Evolutionary conservation across 2,797 vertebrate species (phyloP).

Genomic region (Percopsis omiscomaycus): DNA sequence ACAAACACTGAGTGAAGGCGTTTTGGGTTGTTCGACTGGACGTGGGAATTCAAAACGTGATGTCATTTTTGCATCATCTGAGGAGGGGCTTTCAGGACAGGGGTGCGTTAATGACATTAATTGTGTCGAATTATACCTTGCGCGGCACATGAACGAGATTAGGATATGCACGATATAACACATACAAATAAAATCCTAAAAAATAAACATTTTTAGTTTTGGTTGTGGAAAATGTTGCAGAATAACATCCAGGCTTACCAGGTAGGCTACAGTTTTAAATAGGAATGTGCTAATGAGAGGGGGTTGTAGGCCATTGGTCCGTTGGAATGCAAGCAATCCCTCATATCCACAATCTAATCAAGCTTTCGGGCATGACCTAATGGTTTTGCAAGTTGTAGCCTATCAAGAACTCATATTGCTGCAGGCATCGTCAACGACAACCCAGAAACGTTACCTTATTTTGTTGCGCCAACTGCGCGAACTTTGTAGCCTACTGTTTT

Average conservation of each 20-base stretch:
- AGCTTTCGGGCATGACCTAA: neutral
- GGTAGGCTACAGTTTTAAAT: too few species aligned
- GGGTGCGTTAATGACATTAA: conserved; percentile 57
- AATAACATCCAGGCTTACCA: conserved; percentile 11
- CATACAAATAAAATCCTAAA: neutral
- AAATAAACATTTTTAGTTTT: neutral
- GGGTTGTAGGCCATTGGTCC: neutral
- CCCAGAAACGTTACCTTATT: neutral
- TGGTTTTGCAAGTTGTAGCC: neutral
- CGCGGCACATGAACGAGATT: conserved; percentile 42
- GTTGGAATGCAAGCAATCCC: neutral
- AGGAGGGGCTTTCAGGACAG: conserved; percentile 63
- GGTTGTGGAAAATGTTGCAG: conserved; percentile 2
- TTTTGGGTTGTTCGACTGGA: conserved; percentile 61
- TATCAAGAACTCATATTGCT: neutral
- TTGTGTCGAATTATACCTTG: conserved; percentile 60
- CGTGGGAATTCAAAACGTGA: conserved; percentile 82
- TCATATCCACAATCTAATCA: neutral
- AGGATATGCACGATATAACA: conserved; percentile 9
- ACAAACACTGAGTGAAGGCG: conserved; percentile 46
- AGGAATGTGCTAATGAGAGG: neutral
- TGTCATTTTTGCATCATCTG: conserved; percentile 76
- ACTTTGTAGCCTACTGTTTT: too few species aligned
- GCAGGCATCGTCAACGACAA: neutral
- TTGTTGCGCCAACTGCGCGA: too few species aligned